A percentile compares a stretch with the other conserved stretches of the same genome.
These are phyloP conservation scores for Nomia melanderi DNA, from an alignment of 1,140 invertebrate species.

Conservation along the genomic window DNA sequence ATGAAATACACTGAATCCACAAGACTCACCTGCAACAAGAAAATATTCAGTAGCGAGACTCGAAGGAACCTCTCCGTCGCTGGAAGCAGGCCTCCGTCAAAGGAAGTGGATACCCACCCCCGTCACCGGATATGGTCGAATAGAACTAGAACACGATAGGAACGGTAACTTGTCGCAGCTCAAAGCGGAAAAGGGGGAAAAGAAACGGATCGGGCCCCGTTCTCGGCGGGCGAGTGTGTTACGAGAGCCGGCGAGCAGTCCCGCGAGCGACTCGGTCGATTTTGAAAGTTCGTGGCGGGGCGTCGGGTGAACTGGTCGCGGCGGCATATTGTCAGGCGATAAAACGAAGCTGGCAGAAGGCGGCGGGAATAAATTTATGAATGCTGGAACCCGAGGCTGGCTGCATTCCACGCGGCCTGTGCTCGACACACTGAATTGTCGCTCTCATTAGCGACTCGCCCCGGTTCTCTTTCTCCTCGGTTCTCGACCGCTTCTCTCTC, in stretches of 20 bases:
- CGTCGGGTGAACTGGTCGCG: slow-evolving; percentile 39
- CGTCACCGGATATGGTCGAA: no score
- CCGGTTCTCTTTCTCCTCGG: slow-evolving; percentile 44
- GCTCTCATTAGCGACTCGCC: slow-evolving; percentile 71
- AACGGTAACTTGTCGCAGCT: background rate
- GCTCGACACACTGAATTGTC: slow-evolving; percentile 71
- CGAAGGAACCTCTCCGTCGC: no score
- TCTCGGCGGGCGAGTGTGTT: background rate
- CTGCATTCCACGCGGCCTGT: slow-evolving; percentile 69
- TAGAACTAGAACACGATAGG: no score
- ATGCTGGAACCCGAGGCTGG: slow-evolving; percentile 58
- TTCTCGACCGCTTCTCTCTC: slow-evolving; percentile 22
- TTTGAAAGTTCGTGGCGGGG: slow-evolving; percentile 53
- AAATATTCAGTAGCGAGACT: no score
- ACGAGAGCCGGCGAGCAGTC: background rate
- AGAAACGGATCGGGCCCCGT: background rate
- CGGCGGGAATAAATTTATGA: slow-evolving; percentile 70
- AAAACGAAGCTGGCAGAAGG: slow-evolving; percentile 68
- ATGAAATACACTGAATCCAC: no score
- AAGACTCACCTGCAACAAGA: no score
- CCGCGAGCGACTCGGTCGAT: slow-evolving; percentile 46
- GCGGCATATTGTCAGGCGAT: slow-evolving; percentile 67
- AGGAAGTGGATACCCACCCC: no score
- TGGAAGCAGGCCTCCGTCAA: no score
- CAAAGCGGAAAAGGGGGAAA: no score